Evolutionary conservation across 2,113 vertebrate species (phyloP), one percentile per base, ranked within the genome.

Genomic region (Tor tambroides): DNA sequence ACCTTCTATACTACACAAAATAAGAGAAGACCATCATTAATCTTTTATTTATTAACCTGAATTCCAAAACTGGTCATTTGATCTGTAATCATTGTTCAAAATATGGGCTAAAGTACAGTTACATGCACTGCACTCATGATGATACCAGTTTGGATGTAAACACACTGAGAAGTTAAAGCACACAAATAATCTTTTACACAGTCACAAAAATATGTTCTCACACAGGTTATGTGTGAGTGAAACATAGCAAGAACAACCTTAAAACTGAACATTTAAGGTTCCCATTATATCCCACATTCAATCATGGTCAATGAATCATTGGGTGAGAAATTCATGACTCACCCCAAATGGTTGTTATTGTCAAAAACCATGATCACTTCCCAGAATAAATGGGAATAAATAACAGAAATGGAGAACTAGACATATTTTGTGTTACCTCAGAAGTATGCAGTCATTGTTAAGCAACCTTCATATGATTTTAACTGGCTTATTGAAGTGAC

Each of bases 281-380:
- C 26, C 19, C 5, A 38, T n/a, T 65, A 17, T 28, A 7, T 32
- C 3, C 19, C 14, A 32, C 54, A 51, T 43, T 35, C 15, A 84
- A 19, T 77, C 14, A 69, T 35, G 38, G 15, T 71, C 32, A 85
- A 38, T 88, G 84, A 88, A 86, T 88, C 87, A 88, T 61, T 85
- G 32, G 4, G 21, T 32, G 12, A 54, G 17, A 67, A 76, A 85
- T 77, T 2, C 26, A 43, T 69, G 84, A 86, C 79, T 88, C 78
- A 59, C 77, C 23, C 1, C 26, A 72, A 30, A 23, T 35, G 59
- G 2, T 30, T 43, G 67, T 74, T 72, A 23, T 3, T 51, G 32
- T 51, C 26, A 67, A 77, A 81, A 85, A 82, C 71, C 76, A 5
- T 59, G 67, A 49, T 74, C 43, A 63, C 14, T 83, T 86, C 61